Percentiles rank a stretch among this genome's conserved stretches.
phyloP scores from a whole-genome alignment of 1,140 invertebrate genomes.

The Drosophila tropicalis region DNA sequence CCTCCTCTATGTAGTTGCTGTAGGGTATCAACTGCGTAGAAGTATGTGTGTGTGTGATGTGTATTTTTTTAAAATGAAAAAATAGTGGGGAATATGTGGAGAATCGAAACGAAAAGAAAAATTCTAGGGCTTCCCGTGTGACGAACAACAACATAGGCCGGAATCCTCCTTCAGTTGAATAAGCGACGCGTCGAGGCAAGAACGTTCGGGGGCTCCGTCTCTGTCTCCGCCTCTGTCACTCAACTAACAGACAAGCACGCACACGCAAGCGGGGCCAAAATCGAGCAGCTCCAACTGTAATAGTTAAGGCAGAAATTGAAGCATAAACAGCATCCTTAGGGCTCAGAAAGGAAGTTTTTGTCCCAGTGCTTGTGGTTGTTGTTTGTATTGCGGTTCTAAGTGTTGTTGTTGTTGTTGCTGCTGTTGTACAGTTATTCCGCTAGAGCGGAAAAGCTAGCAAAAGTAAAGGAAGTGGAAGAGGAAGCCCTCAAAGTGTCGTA shows the following conservation, averaged over 20 bases:
- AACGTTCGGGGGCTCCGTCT: constrained; percentile 16
- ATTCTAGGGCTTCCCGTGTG: constrained; percentile 61
- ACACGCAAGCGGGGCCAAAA: not conserved
- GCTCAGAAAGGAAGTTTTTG: not conserved
- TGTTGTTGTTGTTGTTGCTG: constrained; percentile 21
- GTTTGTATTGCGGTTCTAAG: constrained; percentile 23
- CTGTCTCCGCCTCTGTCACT: constrained; percentile 3
- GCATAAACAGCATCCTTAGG: constrained; percentile 31
- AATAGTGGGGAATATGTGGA: constrained; percentile 12
- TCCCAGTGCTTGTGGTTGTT: not conserved
- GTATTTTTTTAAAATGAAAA: not conserved
- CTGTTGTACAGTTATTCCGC: constrained; percentile 45
- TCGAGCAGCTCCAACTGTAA: constrained; percentile 5
- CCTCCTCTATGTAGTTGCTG: constrained; percentile 6
- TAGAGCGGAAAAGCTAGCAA: constrained; percentile 33
- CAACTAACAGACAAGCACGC: constrained; percentile 44
- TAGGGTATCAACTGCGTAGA: not conserved
- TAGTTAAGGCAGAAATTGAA: not conserved
- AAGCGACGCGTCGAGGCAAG: constrained; percentile 61
- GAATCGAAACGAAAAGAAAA: constrained; percentile 4
- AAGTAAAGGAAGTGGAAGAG: constrained; percentile 33
- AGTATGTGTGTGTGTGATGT: too few relatives aligned
- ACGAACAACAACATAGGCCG: constrained; percentile 32
- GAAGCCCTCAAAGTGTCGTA: constrained; percentile 66
- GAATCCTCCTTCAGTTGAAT: constrained; percentile 64